Evolutionary conservation across 2,113 vertebrate genomes (phyloP), one percentile per base, ranked within the genome.

Genomic region (Chloropsis cyanopogon): DNA sequence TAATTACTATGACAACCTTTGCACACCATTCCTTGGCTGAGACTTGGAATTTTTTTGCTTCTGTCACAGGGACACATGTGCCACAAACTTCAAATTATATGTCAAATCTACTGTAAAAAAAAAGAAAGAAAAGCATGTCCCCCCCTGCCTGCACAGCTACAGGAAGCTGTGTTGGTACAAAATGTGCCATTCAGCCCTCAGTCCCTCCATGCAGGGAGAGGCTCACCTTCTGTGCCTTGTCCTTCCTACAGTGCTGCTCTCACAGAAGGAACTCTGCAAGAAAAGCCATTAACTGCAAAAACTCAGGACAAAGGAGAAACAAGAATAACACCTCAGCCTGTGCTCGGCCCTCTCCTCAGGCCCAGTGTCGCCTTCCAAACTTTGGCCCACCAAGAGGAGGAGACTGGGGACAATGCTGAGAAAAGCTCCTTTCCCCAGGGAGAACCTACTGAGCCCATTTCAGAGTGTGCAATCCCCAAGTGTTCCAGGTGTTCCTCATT

Each of bases 171-270:
- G 19, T 2, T 35, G 35, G 37, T 83, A 63, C 33, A 69, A 46
- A 46, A 61, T 14, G 25, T 28, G 39, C 19, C 5, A 29, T 26
- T 17, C n/a, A 83, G 46, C 19, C 39, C 54, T 41, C 41, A 73
- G 5, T 10, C 77, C 52, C 50, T 72, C 85, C 77, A 52, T 23
- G 35, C 46, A 59, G 31, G 61, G 53, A 76, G 20, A 65, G 23
- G 16, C 35, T 89, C 84, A 76, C 53, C 28, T 69, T 61, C 19
- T 9, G 14, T 11, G 53, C 46, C 37, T 69, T 42, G 75, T 79
- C 82, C 88, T 85, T 85, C 41, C 75, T 88, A 64, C 63, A 64
- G 29, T 13, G 66, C 82, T 94, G 79, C 90, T 91, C 65, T 33
- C 70, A 44, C 11, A 3, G 21, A 68, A 72, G 53, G 1, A 91